Percentiles rank a stretch among this genome's conserved stretches.
Conservation (phyloP, 2,888 invertebrate genomes). For the Perizoma flavofasciatum region DNA sequence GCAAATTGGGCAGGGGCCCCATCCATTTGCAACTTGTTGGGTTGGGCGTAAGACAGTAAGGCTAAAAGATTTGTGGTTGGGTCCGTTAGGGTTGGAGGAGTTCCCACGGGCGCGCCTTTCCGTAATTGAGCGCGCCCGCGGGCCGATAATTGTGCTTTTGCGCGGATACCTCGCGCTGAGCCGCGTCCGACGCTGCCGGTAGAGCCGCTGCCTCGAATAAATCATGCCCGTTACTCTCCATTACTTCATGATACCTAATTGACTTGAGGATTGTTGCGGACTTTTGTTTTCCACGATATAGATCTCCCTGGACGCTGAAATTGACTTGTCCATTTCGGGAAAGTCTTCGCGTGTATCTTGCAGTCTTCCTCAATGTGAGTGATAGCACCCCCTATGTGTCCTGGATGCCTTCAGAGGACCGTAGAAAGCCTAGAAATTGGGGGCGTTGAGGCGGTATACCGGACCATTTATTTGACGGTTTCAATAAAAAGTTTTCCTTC, state of each 20-base stretch:
- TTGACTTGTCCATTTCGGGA: slow-evolving; percentile 23
- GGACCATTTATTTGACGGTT: no score
- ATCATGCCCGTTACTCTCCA: slow-evolving; percentile 83
- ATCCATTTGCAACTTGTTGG: slow-evolving; percentile 62
- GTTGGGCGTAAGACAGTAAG: slow-evolving; percentile 66
- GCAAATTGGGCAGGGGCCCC: slow-evolving; percentile 35
- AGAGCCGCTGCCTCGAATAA: slow-evolving; percentile 62
- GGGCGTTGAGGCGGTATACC: no score
- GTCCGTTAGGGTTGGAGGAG: slow-evolving; percentile 65
- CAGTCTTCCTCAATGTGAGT: no score
- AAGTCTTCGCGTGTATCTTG: slow-evolving; percentile 4
- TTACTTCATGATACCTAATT: slow-evolving; percentile 81
- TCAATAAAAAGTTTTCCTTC: no score
- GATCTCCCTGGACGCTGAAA: slow-evolving; percentile 26
- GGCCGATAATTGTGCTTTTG: slow-evolving; percentile 81
- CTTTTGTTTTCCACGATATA: slow-evolving; percentile 42
- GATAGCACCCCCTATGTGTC: no score
- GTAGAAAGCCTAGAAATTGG: no score
- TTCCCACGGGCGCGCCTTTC: slow-evolving; percentile 80
- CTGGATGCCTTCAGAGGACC: no score
- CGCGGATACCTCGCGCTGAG: slow-evolving; percentile 61
- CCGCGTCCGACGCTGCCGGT: slow-evolving; percentile 44
- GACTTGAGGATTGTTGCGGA: slow-evolving; percentile 67
- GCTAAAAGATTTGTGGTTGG: slow-evolving; percentile 74
- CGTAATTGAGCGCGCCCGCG: slow-evolving; percentile 83